Base-by-base conservation (phyloP, 2,888 invertebrate species). In the Boloria euphrosyne region DNA sequence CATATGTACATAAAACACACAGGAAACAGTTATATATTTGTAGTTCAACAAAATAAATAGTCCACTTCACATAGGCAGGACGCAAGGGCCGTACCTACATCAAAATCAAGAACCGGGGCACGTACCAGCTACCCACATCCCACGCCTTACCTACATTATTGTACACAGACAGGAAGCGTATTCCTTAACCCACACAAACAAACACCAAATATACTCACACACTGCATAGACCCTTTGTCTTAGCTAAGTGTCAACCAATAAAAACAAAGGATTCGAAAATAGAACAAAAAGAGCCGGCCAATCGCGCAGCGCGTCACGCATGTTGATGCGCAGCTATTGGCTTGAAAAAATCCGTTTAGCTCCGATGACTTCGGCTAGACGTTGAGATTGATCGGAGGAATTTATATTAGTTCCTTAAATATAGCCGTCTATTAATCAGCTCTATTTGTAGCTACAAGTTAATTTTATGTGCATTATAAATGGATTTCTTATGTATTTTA, bases 161-260 rank as follows among this genome's bases (percentile, higher is more conserved):
- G 49, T 78, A 79, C 80, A 78, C 81, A 79, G 78, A 78, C 84
- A 86, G 87, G 86, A 87, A 85, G 76, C 83, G 80, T 82, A 76
- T 86, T 90, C 84, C 90, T 92, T 90, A 90, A 90, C 91, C 22
- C 89, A 88, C 89, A 90, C 90, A 79, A 73, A 73, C 79, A 78
- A 73, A 69, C 71, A 31, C 80, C 82, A 83, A 84, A 84, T 84
- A 81, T 82, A 87, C 90, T 77, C 90, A 89, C 86, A 87, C 88
- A 85, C 71, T 76, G 72, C 76, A 78, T 83, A 88, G 85, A 90
- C 92, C 92, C 91, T 90, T 92, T 92, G 92, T 92, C 91, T 92
- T 92, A 92, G 89, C 88, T 90, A 91, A 92, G 92, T 92, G 92
- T 91, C 92, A 91, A 92, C 92, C 92, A 92, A 92, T 92, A 92